These are phyloP conservation scores for Bombus vancouverensis DNA, from an alignment of 1,140 invertebrate species.

Conservation along the genomic window DNA sequence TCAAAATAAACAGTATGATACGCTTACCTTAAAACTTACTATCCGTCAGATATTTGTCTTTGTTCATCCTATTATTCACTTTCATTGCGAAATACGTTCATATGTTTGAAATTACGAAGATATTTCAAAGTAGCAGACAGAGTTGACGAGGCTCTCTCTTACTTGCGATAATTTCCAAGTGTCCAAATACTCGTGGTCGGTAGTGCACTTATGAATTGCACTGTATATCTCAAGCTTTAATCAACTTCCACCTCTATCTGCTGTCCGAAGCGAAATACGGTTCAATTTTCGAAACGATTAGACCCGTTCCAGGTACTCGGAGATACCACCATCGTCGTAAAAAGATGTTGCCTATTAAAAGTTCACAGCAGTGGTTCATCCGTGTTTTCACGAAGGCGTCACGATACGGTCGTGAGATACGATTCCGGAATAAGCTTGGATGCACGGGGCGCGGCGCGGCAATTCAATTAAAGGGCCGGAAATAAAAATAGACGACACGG, in stretches of 20 bases:
- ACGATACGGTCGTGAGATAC: neutral
- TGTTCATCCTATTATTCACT: neutral
- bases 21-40: neutral
- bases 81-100: neutral
- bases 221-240: neutral
- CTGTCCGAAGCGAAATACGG: no score
- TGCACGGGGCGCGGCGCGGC: neutral
- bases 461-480: constrained; percentile 26
- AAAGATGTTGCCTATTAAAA: neutral
- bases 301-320: neutral
- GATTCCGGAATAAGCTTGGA: neutral
- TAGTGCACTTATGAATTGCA: neutral
- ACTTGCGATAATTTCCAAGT: no score
- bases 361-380: neutral
- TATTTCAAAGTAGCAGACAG: no score
- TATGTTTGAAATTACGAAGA: neutral
- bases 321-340: neutral
- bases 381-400: neutral
- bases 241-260: neutral
- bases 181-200: neutral
- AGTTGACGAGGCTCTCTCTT: no score
- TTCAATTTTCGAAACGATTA: neutral
- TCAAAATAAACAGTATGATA: no score
- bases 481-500: constrained; percentile 44
- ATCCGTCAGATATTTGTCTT: neutral